A percentile compares a stretch with the other conserved stretches of the same genome.
phyloP scores from a whole-genome alignment of 2,888 invertebrate genomes.

The Hartigia nigra region DNA sequence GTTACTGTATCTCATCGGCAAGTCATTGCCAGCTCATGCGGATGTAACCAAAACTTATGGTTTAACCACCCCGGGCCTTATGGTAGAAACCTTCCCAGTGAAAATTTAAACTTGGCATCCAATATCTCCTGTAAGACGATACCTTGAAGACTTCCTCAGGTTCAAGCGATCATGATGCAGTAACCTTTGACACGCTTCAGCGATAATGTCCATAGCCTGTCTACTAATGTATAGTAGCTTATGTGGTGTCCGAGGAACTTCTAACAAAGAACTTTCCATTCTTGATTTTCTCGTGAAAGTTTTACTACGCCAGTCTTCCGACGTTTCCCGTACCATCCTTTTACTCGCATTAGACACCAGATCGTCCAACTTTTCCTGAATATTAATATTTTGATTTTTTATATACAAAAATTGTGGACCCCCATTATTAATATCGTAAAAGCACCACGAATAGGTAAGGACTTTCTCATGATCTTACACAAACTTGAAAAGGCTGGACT shows the following conservation, averaged over 20 bases:
- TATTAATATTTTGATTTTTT: neutral
- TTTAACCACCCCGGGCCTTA: neutral
- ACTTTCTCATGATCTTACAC: constrained; percentile 1
- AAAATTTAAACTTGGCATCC: neutral
- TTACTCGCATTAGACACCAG: neutral
- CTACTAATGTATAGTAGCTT: neutral
- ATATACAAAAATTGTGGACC: neutral
- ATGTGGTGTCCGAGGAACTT: neutral
- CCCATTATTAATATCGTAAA: neutral
- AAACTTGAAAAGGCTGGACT: neutral
- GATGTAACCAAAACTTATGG: neutral
- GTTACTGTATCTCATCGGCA: neutral
- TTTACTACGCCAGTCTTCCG: neutral
- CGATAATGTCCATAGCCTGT: neutral
- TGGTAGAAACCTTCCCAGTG: neutral
- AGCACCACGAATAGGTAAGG: neutral
- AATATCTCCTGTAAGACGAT: neutral
- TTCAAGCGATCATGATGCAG: neutral
- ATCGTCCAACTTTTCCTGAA: neutral
- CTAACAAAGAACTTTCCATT: neutral
- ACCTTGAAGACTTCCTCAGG: neutral
- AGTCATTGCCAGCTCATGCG: neutral
- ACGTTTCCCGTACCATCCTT: neutral
- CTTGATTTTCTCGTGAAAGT: neutral
- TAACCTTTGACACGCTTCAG: neutral